phyloP scores from a whole-genome alignment of 2,888 invertebrate genomes.

The Meloe dianella region DNA sequence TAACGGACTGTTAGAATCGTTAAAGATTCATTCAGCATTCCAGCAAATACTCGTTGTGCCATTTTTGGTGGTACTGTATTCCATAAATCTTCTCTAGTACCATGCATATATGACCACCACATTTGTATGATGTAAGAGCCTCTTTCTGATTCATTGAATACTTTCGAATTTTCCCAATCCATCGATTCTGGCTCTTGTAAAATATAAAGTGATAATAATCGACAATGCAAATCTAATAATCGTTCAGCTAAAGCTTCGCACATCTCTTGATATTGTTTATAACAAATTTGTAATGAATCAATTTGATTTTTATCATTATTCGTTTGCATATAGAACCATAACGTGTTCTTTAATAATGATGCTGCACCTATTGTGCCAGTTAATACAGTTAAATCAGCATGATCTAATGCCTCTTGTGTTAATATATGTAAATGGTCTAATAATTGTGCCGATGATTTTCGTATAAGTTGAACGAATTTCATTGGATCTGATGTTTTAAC shows the following conservation, averaged over 20 bases:
- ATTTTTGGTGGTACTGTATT: constrained; percentile 87
- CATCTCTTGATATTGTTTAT: constrained; percentile 82
- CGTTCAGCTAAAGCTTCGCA: constrained; percentile 84
- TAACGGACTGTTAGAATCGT: constrained; percentile 81
- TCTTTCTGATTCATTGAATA: constrained; percentile 75
- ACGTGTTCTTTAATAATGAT: constrained; percentile 76
- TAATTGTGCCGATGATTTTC: constrained; percentile 75
- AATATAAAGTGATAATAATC: constrained; percentile 78
- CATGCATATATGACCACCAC: constrained; percentile 89
- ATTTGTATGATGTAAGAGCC: constrained; percentile 85
- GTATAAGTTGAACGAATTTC: constrained; percentile 73
- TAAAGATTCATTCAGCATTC: constrained; percentile 84
- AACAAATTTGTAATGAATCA: constrained; percentile 61
- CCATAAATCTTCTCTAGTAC: constrained; percentile 82
- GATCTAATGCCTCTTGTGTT: constrained; percentile 84
- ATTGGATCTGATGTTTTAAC: constrained; percentile 79
- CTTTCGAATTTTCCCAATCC: constrained; percentile 71
- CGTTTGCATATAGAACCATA: constrained; percentile 77
- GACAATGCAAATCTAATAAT: constrained; percentile 79
- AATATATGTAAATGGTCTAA: constrained; percentile 79
- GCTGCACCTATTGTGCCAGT: constrained; percentile 84
- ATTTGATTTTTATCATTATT: constrained; percentile 47
- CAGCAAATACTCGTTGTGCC: constrained; percentile 84
- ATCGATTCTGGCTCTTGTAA: constrained; percentile 82
- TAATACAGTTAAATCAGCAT: constrained; percentile 80